Evolutionary conservation across 2,797 vertebrate genomes (phyloP).

Genomic region (Zalophus californianus): DNA sequence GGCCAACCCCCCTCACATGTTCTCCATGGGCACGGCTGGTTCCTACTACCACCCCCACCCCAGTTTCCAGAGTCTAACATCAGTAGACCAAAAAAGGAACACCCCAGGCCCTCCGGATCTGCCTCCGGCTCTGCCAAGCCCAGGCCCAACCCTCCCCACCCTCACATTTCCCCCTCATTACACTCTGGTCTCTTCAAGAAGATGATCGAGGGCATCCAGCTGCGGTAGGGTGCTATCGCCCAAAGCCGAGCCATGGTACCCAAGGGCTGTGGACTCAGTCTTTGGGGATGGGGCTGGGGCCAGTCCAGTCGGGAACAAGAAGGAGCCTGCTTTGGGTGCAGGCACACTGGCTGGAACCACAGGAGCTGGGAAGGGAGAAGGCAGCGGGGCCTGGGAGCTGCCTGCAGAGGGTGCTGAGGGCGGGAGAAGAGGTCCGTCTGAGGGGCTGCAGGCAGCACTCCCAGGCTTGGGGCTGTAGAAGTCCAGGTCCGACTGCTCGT

Average conservation of each 20-base stretch:
- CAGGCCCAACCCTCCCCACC: neutral
- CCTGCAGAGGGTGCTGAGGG: constrained; percentile 67
- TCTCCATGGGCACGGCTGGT: neutral
- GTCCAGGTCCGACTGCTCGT: constrained; percentile 87
- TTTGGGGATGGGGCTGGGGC: constrained; percentile 73
- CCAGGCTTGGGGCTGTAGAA: constrained; percentile 87
- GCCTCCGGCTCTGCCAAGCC: neutral
- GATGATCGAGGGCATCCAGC: constrained; percentile 90
- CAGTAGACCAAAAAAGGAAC: neutral
- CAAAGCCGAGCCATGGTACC: constrained; percentile 79
- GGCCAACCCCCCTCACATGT: neutral
- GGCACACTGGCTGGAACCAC: constrained; percentile 80
- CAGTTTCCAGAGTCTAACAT: neutral
- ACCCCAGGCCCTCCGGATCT: neutral
- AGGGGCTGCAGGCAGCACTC: constrained; percentile 82
- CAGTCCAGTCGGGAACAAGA: constrained; percentile 81
- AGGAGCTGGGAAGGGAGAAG: constrained; percentile 82
- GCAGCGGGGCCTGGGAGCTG: constrained; percentile 71
- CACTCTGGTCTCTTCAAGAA: constrained; percentile 91
- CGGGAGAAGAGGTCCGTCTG: constrained; percentile 81
- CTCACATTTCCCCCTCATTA: constrained; percentile 81
- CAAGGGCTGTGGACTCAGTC: constrained; percentile 81
- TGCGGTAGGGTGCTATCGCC: constrained; percentile 86
- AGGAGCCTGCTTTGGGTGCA: constrained; percentile 73
- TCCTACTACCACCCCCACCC: no score